Base-by-base conservation (phyloP, 2,888 invertebrate genomes). In the Sphaerophoria taeniata region DNA sequence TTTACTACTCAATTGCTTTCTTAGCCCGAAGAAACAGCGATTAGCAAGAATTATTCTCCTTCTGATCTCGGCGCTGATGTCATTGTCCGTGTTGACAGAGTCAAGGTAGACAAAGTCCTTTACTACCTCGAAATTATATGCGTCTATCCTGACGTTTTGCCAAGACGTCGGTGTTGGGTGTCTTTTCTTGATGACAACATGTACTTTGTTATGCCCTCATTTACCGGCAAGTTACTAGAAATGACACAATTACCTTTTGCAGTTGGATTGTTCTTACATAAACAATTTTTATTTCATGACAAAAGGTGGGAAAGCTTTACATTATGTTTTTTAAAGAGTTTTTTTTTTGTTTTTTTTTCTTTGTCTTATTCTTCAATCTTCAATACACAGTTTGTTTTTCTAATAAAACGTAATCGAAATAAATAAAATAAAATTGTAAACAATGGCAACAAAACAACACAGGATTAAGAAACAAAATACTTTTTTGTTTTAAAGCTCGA, bases 291-390 rank as follows among this genome's bases (percentile, higher is more conserved):
- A 85, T 81, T 85, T 72, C 73, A 85, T 81, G 76, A 81, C 76
- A 85, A 76, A 85, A 81, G 84, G 85, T 80, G 80, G 84, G 85
- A 72, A 60, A 84, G 85, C 85, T 81, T 85, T 81, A 81, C 80
- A 84, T 69, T 78, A 33, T 76, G 67, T 70, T 55, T 80, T 72
- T 12, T 39, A 73, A 76, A 7, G n/a, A n/a, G n/a, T n/a, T n/a
- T 7, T 11, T 63, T n/a, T 72, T 55, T 31, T 45, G 49, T 34
- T 45, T 49, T 34, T 45, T 49, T 49, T 61, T 60, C 69, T 36
- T 16, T 11, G 51, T 72, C 24, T 12, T 14, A 55, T 51, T 63
- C 39, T 33, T 53, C 24, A 24, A 24, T 63, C 7, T 43, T 39
- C 5, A 60, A 43, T 60, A 12, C 12, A 60, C 3, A 7, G 24